A percentile compares a stretch with the other conserved stretches of the same genome.
Conservation (phyloP, 2,888 invertebrate species). For the Philhelius pedissequus region DNA sequence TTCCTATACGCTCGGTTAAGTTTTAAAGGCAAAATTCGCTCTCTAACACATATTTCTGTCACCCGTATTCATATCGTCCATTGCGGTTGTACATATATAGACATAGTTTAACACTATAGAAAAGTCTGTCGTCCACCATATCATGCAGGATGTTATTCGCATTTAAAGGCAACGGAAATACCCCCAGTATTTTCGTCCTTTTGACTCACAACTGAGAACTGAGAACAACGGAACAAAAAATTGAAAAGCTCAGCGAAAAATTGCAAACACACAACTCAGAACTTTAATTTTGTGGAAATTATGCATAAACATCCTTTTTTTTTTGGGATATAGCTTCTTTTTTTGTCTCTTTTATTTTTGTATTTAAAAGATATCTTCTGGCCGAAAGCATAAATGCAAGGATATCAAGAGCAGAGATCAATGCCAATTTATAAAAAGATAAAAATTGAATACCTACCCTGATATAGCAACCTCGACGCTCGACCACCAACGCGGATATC, state of each 20-base stretch:
- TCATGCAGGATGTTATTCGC: conserved; percentile 54
- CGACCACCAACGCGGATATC: neutral
- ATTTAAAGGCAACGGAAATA: conserved; percentile 54
- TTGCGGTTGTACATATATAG: neutral
- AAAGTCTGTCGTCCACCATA: conserved; percentile 1
- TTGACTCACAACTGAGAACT: too few relatives aligned
- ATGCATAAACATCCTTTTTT: conserved; percentile 63
- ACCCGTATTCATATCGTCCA: conserved; percentile 38
- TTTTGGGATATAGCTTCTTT: neutral
- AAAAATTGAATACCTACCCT: conserved; percentile 32
- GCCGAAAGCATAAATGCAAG: conserved; percentile 51
- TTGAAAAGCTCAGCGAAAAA: conserved; percentile 50
- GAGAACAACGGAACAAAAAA: conserved; percentile 3
- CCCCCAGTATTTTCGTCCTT: conserved; percentile 31
- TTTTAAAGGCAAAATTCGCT: conserved; percentile 48
- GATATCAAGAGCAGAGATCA: conserved; percentile 62
- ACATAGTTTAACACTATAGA: neutral
- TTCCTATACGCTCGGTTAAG: conserved; percentile 31
- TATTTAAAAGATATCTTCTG: conserved; percentile 50
- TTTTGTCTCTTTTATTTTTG: neutral
- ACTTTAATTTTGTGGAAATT: conserved; percentile 66
- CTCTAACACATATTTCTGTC: conserved; percentile 55
- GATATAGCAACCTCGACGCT: neutral
- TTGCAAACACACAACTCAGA: conserved; percentile 58
- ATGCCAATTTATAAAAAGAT: conserved; percentile 42